Evolutionary conservation across 2,797 vertebrate species (phyloP), one percentile per base, ranked within the genome.

Genomic region (Simalia tracyae): DNA sequence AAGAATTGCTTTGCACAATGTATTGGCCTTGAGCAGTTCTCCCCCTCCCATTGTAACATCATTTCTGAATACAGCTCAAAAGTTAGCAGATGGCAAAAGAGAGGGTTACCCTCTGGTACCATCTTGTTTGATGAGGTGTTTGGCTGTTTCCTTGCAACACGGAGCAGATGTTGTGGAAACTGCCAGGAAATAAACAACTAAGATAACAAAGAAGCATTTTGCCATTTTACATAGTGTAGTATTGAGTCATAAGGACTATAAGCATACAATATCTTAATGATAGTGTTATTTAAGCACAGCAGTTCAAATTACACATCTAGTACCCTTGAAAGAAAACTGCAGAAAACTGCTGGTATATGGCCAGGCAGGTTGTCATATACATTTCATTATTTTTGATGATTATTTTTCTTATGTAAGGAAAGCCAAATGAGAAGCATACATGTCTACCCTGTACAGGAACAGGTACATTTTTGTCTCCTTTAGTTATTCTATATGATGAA

Each of bases 21-120:
- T 12, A 88, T 5, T 64, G 31, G 19, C 5, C 42, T 81, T 94
- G 92, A 89, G 4, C 91, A 91, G 88, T 92, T 66, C 89, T 88
- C 92, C 46, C 5, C 63, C 92, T 95, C 84, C 26, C 17, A 26
- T 91, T 36, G 3, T 86, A 24, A 92, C 42, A 31, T 86, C 50
- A 63, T 89, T 36, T 14, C 66, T 84, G 56, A 89, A 91, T 92
- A 59, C 81, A 95, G 76, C 26, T 91, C 92, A 92, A 87, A 2
- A 7, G 91, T 93, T 81, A 95, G 89, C 81, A 94, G 92, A 93
- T 93, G 93, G 64, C 87, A 72, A 93, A 93, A 94, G 84, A n/a
- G 84, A 93, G 84, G 0, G 2, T 85, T 90, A 56, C 81, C 22
- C 68, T 91, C 84, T 90, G 4, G 5, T 94, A 89, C 76, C 87